These are phyloP conservation scores for Phylloscopus whistleri DNA, from an alignment of 2,113 vertebrate genomes.

Conservation along the genomic window DNA sequence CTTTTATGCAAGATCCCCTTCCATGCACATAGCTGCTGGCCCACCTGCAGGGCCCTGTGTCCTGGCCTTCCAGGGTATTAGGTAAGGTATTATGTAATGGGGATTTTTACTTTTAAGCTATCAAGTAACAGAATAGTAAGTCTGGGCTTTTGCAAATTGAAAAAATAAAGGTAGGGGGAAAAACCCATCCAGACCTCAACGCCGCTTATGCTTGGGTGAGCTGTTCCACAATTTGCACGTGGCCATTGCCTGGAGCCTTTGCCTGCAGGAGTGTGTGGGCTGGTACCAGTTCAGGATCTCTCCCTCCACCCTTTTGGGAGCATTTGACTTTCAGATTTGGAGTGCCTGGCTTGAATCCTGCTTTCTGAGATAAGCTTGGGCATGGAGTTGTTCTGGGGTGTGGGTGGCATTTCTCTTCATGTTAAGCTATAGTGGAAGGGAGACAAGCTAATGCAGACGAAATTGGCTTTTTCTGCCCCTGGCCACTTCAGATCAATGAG, in stretches of 20 bases:
- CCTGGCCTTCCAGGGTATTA: background rate
- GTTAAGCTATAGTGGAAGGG: conserved; percentile 17
- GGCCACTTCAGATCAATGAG: conserved; percentile 54
- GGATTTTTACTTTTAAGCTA: background rate
- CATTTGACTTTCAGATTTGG: background rate
- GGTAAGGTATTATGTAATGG: background rate
- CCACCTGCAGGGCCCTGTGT: background rate
- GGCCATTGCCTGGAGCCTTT: background rate
- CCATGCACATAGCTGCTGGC: background rate
- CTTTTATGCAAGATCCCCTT: background rate
- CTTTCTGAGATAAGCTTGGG: background rate
- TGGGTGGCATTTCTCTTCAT: conserved; percentile 16
- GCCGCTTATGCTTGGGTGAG: accelerated
- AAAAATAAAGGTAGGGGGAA: accelerated
- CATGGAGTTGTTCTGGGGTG: background rate
- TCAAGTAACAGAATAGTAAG: background rate
- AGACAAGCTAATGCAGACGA: conserved; percentile 43
- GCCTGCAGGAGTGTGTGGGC: background rate
- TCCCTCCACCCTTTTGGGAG: background rate
- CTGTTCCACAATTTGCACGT: accelerated
- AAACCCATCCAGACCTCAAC: background rate
- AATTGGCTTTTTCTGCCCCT: conserved; percentile 58
- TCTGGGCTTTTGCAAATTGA: background rate
- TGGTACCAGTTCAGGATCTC: background rate
- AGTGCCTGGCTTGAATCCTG: background rate